phyloP scores from a whole-genome alignment of 2,113 vertebrate species.

The Trogon surrucura region DNA sequence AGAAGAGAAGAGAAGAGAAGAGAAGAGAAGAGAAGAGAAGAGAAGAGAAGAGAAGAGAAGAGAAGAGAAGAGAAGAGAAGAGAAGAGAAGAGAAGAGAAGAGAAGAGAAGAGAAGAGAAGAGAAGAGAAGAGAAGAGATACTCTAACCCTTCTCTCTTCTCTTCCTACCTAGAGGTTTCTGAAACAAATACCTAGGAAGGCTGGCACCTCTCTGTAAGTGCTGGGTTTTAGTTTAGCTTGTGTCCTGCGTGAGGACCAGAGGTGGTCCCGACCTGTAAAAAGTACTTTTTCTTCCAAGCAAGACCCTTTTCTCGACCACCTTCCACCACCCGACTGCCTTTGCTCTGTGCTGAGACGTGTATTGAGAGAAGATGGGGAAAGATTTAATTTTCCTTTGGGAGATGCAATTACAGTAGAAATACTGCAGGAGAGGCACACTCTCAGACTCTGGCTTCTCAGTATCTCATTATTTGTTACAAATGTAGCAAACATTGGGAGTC shows the following conservation, averaged over 20 bases:
- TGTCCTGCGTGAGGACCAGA: neutral
- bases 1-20: too few relatives aligned
- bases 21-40: too few relatives aligned
- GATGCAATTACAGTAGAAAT: conserved; percentile 64
- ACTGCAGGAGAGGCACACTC: conserved; percentile 60
- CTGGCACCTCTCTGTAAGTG: neutral
- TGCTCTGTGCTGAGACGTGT: neutral
- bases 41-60: too few relatives aligned
- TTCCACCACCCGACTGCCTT: neutral
- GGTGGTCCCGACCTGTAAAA: neutral
- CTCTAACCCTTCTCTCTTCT: neutral
- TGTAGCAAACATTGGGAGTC: conserved; percentile 63
- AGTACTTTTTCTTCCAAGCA: neutral
- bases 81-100: neutral
- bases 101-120: too few relatives aligned
- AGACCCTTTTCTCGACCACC: neutral
- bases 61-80: too few relatives aligned
- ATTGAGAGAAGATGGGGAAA: conserved; percentile 30
- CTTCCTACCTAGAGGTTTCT: neutral
- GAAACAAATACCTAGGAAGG: neutral
- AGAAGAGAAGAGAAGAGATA: too few relatives aligned
- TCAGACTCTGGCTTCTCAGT: conserved; percentile 54
- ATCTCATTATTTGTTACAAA: conserved; percentile 74
- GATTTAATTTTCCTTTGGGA: conserved; percentile 69
- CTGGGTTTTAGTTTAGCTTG: neutral